Percentiles rank a stretch among this genome's conserved stretches.
These are phyloP conservation scores for Chrysomallon squamiferum DNA, from an alignment of 1,140 invertebrate genomes.

Conservation along the genomic window DNA sequence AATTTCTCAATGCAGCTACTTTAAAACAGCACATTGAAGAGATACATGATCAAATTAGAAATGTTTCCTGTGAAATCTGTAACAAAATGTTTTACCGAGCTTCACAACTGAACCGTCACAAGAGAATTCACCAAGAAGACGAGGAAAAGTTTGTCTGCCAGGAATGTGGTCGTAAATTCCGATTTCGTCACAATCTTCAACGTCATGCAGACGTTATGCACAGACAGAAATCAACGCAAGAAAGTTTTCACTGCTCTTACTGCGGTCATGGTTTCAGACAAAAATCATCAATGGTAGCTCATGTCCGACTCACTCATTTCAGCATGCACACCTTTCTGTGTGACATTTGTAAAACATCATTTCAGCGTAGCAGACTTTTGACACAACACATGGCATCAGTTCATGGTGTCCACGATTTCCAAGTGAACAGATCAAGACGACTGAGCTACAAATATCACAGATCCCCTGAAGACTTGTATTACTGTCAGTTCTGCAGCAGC, in stretches of 20 bases:
- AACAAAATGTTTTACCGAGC: constrained; percentile 39
- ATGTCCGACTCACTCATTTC: constrained; percentile 45
- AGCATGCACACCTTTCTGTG: constrained; percentile 41
- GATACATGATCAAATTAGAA: constrained; percentile 38
- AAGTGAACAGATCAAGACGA: constrained; percentile 6
- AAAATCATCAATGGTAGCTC: constrained; percentile 38
- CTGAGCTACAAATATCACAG: constrained; percentile 37
- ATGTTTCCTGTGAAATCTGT: constrained; percentile 33
- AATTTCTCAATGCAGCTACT: constrained; percentile 35
- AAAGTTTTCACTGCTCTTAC: constrained; percentile 49
- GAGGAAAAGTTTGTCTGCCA: constrained; percentile 33
- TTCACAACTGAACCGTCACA: constrained; percentile 40
- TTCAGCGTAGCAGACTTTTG: constrained; percentile 24
- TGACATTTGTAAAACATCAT: constrained; percentile 30
- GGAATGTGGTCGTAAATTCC: constrained; percentile 36
- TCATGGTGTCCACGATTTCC: constrained; percentile 25
- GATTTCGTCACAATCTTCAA: constrained; percentile 38
- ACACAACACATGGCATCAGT: constrained; percentile 36
- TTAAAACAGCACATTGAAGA: constrained; percentile 46
- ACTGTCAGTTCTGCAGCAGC: constrained; percentile 38
- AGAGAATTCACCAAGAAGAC: constrained; percentile 33
- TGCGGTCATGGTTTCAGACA: constrained; percentile 47
- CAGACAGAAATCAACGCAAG: constrained; percentile 16
- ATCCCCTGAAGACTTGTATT: constrained; percentile 36
- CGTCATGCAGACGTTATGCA: constrained; percentile 38